phyloP scores from a whole-genome alignment of 2,888 invertebrate species.

The Caenorhabditis auriculariae region DNA sequence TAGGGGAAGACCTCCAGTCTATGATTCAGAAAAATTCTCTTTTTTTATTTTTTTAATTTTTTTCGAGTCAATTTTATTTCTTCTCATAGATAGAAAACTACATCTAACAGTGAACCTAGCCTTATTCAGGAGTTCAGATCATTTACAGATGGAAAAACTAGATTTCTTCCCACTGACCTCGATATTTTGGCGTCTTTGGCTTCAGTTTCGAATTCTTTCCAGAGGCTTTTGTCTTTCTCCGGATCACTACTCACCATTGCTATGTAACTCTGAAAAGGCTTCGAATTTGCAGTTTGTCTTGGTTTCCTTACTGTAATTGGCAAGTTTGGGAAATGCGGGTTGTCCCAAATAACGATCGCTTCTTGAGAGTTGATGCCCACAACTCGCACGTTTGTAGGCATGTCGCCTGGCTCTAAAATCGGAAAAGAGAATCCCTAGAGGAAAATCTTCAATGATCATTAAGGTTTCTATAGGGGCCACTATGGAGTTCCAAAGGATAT shows the following conservation, averaged over 20 bases:
- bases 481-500: neutral
- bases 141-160: no score
- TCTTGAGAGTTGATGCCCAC: conserved; percentile 30
- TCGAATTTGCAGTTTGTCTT: neutral
- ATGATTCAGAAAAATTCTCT: no score
- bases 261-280: conserved; percentile 17
- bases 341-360: conserved; percentile 33
- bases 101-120: neutral
- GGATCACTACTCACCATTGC: conserved; percentile 15
- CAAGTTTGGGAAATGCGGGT: conserved; percentile 30
- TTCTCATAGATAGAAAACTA: no score
- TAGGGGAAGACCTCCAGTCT: no score
- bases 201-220: conserved; percentile 25
- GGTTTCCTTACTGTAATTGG: conserved; percentile 18
- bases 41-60: no score
- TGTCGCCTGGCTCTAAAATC: conserved; percentile 40
- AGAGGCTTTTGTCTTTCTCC: conserved; percentile 18
- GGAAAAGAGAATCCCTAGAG: no score
- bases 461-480: no score
- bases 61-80: no score
- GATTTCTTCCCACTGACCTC: no score
- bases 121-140: neutral
- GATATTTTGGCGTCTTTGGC: conserved; percentile 17
- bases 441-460: no score
- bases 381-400: conserved; percentile 33